Conservation (phyloP, 2,113 vertebrate genomes). For the Brevimyrus niger region DNA sequence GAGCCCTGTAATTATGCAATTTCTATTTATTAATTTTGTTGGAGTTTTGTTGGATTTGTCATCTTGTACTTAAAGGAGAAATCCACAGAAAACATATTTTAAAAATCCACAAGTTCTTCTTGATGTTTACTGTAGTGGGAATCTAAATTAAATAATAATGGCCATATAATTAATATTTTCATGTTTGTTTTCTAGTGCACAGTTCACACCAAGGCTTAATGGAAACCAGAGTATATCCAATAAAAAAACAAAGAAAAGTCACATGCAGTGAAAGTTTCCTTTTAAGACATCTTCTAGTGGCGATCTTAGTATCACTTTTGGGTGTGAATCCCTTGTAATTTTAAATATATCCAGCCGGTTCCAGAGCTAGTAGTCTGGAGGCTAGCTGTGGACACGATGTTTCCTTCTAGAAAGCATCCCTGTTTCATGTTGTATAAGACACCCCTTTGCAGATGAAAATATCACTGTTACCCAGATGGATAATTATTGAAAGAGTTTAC, state of each 20-base stretch:
- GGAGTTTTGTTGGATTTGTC: not conserved
- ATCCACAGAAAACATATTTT: not conserved
- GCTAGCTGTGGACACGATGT: not conserved
- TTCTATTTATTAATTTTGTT: slow-evolving; percentile 7
- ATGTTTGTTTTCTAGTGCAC: not conserved
- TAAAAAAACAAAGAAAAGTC: not conserved
- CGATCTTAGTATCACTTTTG: not conserved
- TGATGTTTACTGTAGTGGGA: not conserved
- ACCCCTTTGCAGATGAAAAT: not conserved
- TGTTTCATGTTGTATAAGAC: not conserved
- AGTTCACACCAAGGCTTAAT: not conserved
- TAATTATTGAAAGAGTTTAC: not conserved
- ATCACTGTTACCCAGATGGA: not conserved
- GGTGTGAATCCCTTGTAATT: not conserved
- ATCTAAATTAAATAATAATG: not conserved
- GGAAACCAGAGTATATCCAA: not conserved
- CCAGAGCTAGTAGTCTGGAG: not conserved
- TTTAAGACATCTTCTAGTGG: not conserved
- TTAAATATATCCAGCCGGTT: not conserved
- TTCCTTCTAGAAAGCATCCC: not conserved
- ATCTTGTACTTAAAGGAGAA: slow-evolving; percentile 1
- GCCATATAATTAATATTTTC: not conserved
- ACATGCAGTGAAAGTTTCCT: not conserved
- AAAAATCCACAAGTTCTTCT: not conserved
- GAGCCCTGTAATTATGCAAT: not conserved